Evolutionary conservation across 2,888 invertebrate genomes (phyloP), one percentile per base, ranked within the genome.

Genomic region (Sicus ferrugineus): DNA sequence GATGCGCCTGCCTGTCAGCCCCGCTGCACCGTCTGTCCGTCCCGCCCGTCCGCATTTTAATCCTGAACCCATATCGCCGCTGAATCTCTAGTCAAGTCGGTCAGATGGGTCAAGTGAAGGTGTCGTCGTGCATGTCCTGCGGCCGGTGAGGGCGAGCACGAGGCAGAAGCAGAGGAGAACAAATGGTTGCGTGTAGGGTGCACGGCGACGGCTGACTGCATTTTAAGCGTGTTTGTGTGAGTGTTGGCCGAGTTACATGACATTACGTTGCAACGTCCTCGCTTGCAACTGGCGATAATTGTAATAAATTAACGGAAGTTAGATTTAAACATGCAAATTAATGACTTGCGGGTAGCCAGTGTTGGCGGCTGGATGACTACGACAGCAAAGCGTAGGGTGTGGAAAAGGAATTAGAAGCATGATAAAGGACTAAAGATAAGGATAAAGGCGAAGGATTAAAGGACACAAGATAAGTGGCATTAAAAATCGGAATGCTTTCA

Each of bases 241-340:
- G 34, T 31, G 19, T 31, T 42, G 28, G 34, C n/a, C 56, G 46
- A 59, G 59, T 46, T 23, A 30, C 67, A 59, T 30, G 23, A 23
- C 28, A 46, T 48, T 59, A 46, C 42, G 46, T 14, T 66, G 48
- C 67, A 58, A 26, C 46, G 67, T 59, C 46, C 59, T 48, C 16
- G 54, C 34, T 56, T 54, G 52, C 34, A n/a, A 38, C 23, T 66
- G 16, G 59, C 59, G 67, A 67, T 67, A 67, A 67, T 67, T 58
- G 67, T 58, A 67, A 59, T 67, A 59, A 67, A 67, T 67, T 67
- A 67, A 59, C 48, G 34, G 31, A 48, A 59, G 42, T 67, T 58
- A 58, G 67, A 67, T 67, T 67, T 67, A 31, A 67, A 50, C 67
- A 67, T 58, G 48, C 23, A 48, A 59, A 67, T 67, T 34, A 67